Conservation (phyloP, 2,797 vertebrate species). For the Argya squamiceps region DNA sequence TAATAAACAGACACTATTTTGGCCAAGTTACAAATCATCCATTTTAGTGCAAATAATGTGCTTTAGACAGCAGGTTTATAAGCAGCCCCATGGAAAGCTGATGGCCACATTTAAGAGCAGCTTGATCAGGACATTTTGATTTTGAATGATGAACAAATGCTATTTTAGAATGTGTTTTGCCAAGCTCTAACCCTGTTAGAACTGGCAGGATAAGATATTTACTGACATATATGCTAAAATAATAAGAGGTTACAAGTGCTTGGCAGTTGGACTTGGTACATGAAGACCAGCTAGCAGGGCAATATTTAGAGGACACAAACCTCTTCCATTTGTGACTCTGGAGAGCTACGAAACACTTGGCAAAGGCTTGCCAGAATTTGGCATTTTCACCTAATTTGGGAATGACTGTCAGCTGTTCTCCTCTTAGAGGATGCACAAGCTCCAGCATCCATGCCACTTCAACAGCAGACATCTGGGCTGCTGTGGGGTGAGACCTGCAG, state of each 20-base stretch:
- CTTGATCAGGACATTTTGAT: not conserved
- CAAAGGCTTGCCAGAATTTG: constrained; percentile 1
- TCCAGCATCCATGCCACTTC: not conserved
- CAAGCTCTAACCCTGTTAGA: constrained; percentile 3
- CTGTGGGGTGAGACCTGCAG: not conserved
- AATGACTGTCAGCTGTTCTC: not conserved
- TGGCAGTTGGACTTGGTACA: not conserved
- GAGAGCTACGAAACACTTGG: not conserved
- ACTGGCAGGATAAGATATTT: constrained; percentile 36
- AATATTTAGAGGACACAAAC: not conserved
- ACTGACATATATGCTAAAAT: constrained; percentile 2
- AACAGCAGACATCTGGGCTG: not conserved
- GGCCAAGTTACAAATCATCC: not conserved
- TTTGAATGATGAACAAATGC: not conserved
- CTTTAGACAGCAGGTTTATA: not conserved
- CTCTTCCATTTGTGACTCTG: not conserved
- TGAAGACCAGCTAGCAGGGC: not conserved
- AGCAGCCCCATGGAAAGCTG: not conserved
- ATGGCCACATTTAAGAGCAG: not conserved
- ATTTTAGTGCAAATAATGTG: not conserved
- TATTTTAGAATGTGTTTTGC: constrained; percentile 34
- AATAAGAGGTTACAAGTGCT: constrained; percentile 31
- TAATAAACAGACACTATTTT: not conserved
- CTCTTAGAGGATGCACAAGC: not conserved
- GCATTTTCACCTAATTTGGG: constrained; percentile 23